Percentiles rank a stretch among this genome's conserved stretches.
Evolutionary conservation across 2,113 vertebrate species (phyloP).

Genomic region (Nansenia antarctica): DNA sequence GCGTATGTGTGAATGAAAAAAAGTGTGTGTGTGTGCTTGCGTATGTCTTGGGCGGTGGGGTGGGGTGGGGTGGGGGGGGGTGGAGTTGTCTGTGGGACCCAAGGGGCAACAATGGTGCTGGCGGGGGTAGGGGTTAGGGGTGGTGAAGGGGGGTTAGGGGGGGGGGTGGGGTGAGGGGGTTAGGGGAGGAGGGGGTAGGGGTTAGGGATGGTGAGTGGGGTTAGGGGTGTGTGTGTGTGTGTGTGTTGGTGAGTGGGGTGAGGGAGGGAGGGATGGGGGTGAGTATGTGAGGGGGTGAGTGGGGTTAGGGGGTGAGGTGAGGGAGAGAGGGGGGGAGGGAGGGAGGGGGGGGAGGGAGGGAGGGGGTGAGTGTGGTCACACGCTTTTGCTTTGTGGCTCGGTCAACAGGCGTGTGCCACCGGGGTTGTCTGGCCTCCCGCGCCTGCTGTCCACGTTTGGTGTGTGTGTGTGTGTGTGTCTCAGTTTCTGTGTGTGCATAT

Average conservation of each 20-base stretch:
- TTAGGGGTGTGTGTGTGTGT: no score
- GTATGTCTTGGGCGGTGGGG: no score
- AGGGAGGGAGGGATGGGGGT: conserved; percentile 52
- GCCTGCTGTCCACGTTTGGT: conserved; percentile 75
- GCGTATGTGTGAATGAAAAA: neutral
- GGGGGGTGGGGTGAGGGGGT: no score
- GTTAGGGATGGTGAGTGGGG: neutral
- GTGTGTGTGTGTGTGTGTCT: no score
- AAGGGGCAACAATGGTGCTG: no score
- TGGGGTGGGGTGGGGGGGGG: neutral
- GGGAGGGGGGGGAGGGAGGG: conserved; percentile 51
- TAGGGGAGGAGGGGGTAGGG: neutral
- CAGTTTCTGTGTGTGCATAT: no score
- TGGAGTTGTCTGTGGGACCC: conserved; percentile 12
- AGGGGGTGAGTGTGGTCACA: conserved; percentile 58
- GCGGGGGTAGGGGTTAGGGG: no score
- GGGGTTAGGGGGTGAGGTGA: conserved; percentile 6
- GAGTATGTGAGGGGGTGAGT: conserved; percentile 28
- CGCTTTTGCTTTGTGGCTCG: conserved; percentile 74
- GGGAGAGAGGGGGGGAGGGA: conserved; percentile 43
- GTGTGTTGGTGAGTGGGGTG: no score
- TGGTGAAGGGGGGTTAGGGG: conserved; percentile 14
- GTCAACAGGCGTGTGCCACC: conserved; percentile 82
- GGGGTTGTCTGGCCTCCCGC: conserved; percentile 66
- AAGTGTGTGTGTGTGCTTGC: no score